Conservation (phyloP, 1,140 invertebrate species). For the Limonius californicus region DNA sequence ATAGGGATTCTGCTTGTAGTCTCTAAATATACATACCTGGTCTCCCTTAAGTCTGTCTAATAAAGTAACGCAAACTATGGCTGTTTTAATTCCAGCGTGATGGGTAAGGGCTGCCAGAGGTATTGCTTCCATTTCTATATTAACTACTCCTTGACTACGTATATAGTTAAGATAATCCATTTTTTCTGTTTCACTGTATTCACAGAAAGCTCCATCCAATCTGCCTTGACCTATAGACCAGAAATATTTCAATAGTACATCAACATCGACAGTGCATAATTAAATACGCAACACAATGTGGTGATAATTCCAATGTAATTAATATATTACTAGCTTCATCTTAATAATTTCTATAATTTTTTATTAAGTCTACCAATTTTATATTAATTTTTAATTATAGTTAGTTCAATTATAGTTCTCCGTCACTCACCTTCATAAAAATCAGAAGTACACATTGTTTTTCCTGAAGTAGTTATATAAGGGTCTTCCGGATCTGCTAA, state of each 20-base stretch:
- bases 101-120: slow-evolving; percentile 91
- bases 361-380: too few relatives aligned
- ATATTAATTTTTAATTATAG: too few relatives aligned
- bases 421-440: slow-evolving; percentile 96
- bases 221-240: slow-evolving; percentile 71
- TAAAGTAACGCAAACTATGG: slow-evolving; percentile 89
- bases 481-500: slow-evolving; percentile 72
- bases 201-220: slow-evolving; percentile 95
- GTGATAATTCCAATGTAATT: too few relatives aligned
- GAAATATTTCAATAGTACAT: background rate
- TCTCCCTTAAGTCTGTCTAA: slow-evolving; percentile 93
- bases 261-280: background rate
- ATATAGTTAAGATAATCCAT: slow-evolving; percentile 80
- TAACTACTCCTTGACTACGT: slow-evolving; percentile 77
- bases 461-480: slow-evolving; percentile 83
- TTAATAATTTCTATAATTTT: background rate
- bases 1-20: too few relatives aligned
- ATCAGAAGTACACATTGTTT: slow-evolving; percentile 92
- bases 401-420: too few relatives aligned
- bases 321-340: too few relatives aligned
- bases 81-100: slow-evolving; percentile 89
- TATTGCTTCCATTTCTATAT: slow-evolving; percentile 97
- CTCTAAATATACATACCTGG: slow-evolving; percentile 66
- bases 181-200: slow-evolving; percentile 86
- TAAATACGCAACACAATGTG: background rate